These are phyloP conservation scores for Acronicta psi DNA, from an alignment of 2,888 invertebrate species.

Conservation along the genomic window DNA sequence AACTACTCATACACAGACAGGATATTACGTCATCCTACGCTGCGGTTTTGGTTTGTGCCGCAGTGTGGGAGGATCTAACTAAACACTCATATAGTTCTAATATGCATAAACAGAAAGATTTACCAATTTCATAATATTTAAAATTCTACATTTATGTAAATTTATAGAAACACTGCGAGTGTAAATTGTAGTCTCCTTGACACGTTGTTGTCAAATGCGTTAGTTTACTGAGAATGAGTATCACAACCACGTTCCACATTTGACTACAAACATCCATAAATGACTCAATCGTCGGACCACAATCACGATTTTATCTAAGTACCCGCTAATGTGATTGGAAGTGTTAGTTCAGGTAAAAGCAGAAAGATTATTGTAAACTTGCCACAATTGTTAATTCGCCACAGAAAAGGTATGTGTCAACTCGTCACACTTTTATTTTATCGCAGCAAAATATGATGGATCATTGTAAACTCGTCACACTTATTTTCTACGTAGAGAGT, in stretches of 20 bases:
- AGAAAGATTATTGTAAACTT: too few species aligned
- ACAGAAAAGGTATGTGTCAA: too few species aligned
- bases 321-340: constrained; percentile 10
- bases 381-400: too few species aligned
- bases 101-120: constrained; percentile 10
- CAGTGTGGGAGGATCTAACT: constrained; percentile 43
- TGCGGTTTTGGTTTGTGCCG: constrained; percentile 44
- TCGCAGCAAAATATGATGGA: too few species aligned
- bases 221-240: constrained; percentile 11
- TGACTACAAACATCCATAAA: constrained; percentile 7
- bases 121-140: constrained; percentile 11
- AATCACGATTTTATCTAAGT: constrained; percentile 21
- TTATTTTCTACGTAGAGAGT: too few species aligned
- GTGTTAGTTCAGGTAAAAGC: background rate
- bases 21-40: constrained; percentile 64
- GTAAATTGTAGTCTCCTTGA: constrained; percentile 42
- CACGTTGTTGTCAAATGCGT: constrained; percentile 22
- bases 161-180: constrained; percentile 23
- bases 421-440: too few species aligned
- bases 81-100: constrained; percentile 2
- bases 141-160: constrained; percentile 7
- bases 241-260: constrained; percentile 28
- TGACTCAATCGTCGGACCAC: constrained; percentile 27
- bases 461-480: too few species aligned
- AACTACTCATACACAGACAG: constrained; percentile 52